A percentile compares a stretch with the other conserved stretches of the same genome.
phyloP scores from a whole-genome alignment of 2,797 vertebrate genomes.

The Acanthornis magna region DNA sequence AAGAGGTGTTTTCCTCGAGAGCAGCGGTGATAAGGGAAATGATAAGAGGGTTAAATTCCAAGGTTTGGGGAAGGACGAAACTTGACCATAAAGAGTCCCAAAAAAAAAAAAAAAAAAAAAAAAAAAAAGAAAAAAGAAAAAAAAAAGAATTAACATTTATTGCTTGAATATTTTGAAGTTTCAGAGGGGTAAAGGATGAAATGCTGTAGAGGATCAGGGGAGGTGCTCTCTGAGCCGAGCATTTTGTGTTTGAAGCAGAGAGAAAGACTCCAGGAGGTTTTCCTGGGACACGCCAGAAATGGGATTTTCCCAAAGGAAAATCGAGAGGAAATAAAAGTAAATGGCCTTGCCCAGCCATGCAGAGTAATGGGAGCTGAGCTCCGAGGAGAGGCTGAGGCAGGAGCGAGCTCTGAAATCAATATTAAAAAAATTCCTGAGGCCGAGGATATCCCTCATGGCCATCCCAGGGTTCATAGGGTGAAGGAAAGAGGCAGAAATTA shows the following conservation, averaged over 20 bases:
- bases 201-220: too few species aligned
- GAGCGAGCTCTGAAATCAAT: not conserved
- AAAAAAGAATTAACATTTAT: not conserved
- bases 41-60: not conserved
- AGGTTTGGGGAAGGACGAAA: not conserved
- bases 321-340: not conserved
- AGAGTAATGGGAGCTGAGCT: not conserved
- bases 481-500: not conserved
- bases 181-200: not conserved
- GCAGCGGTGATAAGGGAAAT: fast-evolving
- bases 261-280: not conserved
- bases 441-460: not conserved
- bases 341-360: not conserved
- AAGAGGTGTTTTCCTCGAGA: not conserved
- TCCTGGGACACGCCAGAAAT: not conserved
- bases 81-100: fast-evolving
- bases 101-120: not conserved
- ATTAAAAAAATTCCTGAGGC: not conserved
- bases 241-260: not conserved
- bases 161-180: not conserved
- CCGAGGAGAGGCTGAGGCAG: not conserved
- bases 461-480: fast-evolving
- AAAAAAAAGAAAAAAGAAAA: not conserved
- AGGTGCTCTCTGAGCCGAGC: not conserved
- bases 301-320: constrained; percentile 5